Percentiles rank a stretch among this genome's conserved stretches.
Evolutionary conservation across 1,140 invertebrate species (phyloP).

Genomic region (Anagrus nilaparvatae): DNA sequence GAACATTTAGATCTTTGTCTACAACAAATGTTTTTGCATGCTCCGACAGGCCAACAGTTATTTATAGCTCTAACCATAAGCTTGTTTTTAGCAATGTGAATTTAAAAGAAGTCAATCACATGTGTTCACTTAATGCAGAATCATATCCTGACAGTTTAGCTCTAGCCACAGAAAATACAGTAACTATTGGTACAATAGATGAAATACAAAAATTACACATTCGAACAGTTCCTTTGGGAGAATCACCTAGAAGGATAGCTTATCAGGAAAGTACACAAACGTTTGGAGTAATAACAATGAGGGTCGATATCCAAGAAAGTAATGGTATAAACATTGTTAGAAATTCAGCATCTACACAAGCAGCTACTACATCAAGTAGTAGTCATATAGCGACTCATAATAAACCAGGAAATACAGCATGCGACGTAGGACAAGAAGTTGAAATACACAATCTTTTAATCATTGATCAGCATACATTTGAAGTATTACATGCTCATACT

Average conservation of each 20-base stretch:
- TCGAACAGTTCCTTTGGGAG: slow-evolving; percentile 84
- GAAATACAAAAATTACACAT: slow-evolving; percentile 98
- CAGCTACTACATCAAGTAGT: slow-evolving; percentile 38
- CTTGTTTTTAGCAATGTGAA: slow-evolving; percentile 99
- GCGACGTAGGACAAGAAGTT: slow-evolving; percentile 70
- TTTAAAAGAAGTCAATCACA: slow-evolving; percentile 94
- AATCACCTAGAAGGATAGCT: slow-evolving; percentile 86
- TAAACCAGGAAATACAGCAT: slow-evolving; percentile 41
- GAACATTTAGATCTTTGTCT: slow-evolving; percentile 82
- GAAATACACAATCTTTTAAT: slow-evolving; percentile 88
- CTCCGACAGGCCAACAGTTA: slow-evolving; percentile 95
- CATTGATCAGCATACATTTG: slow-evolving; percentile 95
- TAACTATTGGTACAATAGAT: slow-evolving; percentile 97
- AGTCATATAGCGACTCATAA: slow-evolving; percentile 43
- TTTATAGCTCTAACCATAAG: slow-evolving; percentile 98
- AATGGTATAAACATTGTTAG: slow-evolving; percentile 55
- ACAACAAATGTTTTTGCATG: slow-evolving; percentile 98
- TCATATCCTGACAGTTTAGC: slow-evolving; percentile 93
- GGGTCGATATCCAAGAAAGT: slow-evolving; percentile 75
- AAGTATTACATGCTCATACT: slow-evolving; percentile 89
- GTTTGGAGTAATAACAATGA: slow-evolving; percentile 86
- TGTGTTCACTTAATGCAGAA: slow-evolving; percentile 93
- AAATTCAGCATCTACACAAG: slow-evolving; percentile 70
- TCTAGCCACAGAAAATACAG: slow-evolving; percentile 79
- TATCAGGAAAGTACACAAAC: slow-evolving; percentile 92